Evolutionary conservation across 2,888 invertebrate genomes (phyloP).

Genomic region (Limnephilus rhombicus): DNA sequence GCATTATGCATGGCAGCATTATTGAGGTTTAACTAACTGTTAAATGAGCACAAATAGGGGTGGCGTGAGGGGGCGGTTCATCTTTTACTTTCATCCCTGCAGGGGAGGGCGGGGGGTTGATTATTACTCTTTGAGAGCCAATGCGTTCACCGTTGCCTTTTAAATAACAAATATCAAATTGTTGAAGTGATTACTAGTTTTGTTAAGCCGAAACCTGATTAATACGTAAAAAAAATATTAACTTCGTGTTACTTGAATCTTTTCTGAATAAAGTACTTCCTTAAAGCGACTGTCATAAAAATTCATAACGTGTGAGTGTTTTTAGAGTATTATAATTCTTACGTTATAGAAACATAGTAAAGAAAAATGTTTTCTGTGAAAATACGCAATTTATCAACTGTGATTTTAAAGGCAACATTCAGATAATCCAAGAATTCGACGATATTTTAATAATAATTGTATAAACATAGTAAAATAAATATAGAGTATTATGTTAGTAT

Average conservation of each 20-base stretch:
- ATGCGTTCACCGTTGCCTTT: background rate
- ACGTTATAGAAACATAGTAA: background rate
- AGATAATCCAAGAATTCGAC: background rate
- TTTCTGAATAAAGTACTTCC: background rate
- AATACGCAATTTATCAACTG: background rate
- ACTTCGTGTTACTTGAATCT: background rate
- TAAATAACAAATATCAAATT: background rate
- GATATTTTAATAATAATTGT: background rate
- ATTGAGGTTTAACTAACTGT: constrained; percentile 60
- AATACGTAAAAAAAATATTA: too few species aligned
- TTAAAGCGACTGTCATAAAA: background rate
- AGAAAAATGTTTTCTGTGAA: background rate
- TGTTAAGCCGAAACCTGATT: background rate
- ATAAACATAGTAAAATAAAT: background rate
- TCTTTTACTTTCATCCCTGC: constrained; percentile 12
- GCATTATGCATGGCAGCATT: constrained; percentile 60
- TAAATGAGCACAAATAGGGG: constrained; percentile 54
- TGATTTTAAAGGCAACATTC: background rate
- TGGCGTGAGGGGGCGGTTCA: constrained; percentile 16
- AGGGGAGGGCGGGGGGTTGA: background rate
- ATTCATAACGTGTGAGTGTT: background rate
- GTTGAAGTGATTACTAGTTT: background rate
- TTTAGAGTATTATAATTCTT: background rate
- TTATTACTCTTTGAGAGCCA: background rate
- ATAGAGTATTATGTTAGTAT: too few species aligned